Conservation (phyloP, 2,113 vertebrate species). For the Eurypyga helias region DNA sequence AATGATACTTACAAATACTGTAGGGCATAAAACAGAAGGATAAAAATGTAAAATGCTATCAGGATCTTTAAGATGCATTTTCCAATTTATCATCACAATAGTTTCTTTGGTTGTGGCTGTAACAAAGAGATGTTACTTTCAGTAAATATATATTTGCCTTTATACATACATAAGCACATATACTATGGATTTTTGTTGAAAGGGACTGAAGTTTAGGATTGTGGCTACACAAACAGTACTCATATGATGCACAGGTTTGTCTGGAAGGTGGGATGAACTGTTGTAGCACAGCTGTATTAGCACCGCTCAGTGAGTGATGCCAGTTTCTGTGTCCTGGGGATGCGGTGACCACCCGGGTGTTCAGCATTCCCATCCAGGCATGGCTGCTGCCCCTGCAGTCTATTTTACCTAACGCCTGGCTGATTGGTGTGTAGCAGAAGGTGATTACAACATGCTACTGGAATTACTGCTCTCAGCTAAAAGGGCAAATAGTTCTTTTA, state of each 20-base stretch:
- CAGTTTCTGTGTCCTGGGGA: neutral
- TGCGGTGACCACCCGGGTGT: neutral
- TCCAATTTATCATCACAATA: neutral
- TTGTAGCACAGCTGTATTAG: neutral
- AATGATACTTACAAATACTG: neutral
- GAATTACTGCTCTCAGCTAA: neutral
- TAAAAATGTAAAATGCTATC: neutral
- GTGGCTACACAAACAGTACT: neutral
- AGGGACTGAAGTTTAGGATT: neutral
- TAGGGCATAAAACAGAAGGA: neutral
- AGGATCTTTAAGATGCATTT: neutral
- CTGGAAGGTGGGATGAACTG: neutral
- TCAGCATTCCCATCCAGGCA: neutral
- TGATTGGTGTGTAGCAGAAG: neutral
- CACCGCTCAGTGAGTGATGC: neutral
- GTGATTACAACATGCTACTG: neutral
- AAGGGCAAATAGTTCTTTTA: neutral
- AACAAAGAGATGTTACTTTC: neutral
- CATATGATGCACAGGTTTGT: neutral
- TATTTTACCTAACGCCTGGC: neutral
- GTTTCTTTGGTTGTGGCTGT: neutral
- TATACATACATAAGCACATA: neutral
- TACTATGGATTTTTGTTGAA: neutral
- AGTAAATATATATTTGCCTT: neutral
- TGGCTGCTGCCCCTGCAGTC: neutral